Conservation (phyloP, 2,113 vertebrate genomes). For the Pomatostomus ruficeps region DNA sequence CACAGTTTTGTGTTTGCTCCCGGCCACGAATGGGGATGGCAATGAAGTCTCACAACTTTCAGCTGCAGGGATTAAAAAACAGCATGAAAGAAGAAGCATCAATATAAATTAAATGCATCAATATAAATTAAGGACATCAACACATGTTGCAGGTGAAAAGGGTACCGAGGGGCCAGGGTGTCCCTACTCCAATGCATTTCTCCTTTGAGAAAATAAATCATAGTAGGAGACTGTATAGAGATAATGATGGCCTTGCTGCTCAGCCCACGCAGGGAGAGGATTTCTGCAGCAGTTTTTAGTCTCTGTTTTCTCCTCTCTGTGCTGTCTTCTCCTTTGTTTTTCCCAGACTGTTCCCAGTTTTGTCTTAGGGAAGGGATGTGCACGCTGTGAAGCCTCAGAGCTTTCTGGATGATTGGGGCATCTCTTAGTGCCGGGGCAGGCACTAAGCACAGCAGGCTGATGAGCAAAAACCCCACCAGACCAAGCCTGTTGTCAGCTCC, state of each 20-base stretch:
- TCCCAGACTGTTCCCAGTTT: not conserved
- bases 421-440: not conserved
- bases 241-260: not conserved
- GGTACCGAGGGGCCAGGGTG: not conserved
- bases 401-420: accelerated
- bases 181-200: not conserved
- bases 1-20: not conserved
- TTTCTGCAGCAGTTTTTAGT: not conserved
- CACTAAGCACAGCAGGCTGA: not conserved
- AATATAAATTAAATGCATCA: not conserved
- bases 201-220: not conserved
- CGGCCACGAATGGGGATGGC: not conserved
- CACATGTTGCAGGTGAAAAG: not conserved
- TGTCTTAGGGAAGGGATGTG: not conserved
- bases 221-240: not conserved
- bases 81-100: not conserved
- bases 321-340: not conserved
- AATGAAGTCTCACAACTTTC: not conserved
- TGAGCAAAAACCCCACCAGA: not conserved
- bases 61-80: not conserved
- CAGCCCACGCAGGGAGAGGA: not conserved
- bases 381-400: not conserved
- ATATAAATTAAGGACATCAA: not conserved
- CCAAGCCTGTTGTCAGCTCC: not conserved
- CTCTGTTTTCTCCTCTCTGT: not conserved